Base-by-base conservation (phyloP, 2,797 vertebrate species). In the Molossus alvarezi region DNA sequence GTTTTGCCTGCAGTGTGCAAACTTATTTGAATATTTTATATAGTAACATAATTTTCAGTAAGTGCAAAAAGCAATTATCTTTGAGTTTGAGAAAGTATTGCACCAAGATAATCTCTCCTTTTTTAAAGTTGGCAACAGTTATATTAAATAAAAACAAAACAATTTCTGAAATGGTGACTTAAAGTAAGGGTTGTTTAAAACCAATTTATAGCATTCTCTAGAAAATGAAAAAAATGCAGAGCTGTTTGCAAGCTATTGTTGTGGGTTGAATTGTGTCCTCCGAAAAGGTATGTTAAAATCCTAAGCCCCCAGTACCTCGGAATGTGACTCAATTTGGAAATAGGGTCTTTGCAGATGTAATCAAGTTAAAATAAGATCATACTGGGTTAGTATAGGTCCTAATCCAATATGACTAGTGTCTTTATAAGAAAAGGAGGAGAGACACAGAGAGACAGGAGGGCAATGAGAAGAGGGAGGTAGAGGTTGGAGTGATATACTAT, bases 81-180 rank as follows among this genome's bases (percentile, higher is more conserved):
- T 95, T 98, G 82, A 86, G 58, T 96, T 96, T 93, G 71, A 97
- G 62, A 12, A 37, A 75, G 64, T 79, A 97, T 95, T 93, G 27
- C 71, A 81, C 48, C 51, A 48, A 64, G 60, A 86, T 1, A 3
- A 25, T 60, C 11, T 94, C 77, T 95, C 57, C 0, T 83, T 95
- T 95, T 97, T 88, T 57, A 67, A 97, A 91, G 57, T 94, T 93
- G 41, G 27, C 64, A 84, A 94, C 9, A 27, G 27, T 84, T 91
- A 90, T 29, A 23, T 90, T 80, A 95, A 95, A 79, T 37, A 91
- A 96, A 93, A 88, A 75, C 82, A 88, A 97, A 97, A 96, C 15
- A 33, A 62, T 60, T 96, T 98, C 95, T 96, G 79, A 96, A 92
- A 89, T 95, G 29, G 18, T 53, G 81, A 89, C 90, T 90, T 1